Evolutionary conservation across 2,797 vertebrate species (phyloP), one percentile per base, ranked within the genome.

Genomic region (Paedocypris micromegethes): DNA sequence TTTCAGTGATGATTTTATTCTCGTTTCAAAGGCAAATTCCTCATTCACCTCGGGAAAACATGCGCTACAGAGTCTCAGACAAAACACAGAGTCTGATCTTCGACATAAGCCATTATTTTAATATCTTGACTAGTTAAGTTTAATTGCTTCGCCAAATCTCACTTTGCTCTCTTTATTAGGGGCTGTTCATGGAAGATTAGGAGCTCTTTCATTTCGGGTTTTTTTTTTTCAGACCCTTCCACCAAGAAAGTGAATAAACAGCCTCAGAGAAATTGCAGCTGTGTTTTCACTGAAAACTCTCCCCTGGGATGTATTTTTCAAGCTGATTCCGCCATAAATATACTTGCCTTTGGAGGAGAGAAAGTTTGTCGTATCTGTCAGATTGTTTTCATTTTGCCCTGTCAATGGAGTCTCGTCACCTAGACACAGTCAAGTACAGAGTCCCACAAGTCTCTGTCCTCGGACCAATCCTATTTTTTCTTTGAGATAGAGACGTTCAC

Each of bases 321-420:
- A 87, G 87, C 86, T 86, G 89, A 91, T 91, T 90, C 84, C 82
- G 85, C 89, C 88, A 88, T 90, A 90, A 91, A 90, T 90, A 90
- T 88, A 89, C 88, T 90, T 88, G 86, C 76, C 81, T 90, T 90
- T 86, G 23, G 23, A 23, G 1, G 23, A 23, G 23, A 23, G 23
- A 23, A 23, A 23, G 23, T 23, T 23, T 23, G 23, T 23, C 1
- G 23, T 23, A 23, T 23, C 23, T 23, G 23, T 23, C 23, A 23
- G 23, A 23, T 23, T 23, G 23, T 23, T 23, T 23, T 23, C 23
- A 23, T 23, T 23, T 23, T 23, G 23, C 23, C 23, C 23, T 23
- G 23, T 23, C 23, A 23, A 23, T 23, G 23, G 23, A 23, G 23
- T 23, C 23, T 23, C 23, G 23, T 23, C 23, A 23, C 1, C 23